phyloP scores from a whole-genome alignment of 2,888 invertebrate species.

The Drosophila recens region DNA sequence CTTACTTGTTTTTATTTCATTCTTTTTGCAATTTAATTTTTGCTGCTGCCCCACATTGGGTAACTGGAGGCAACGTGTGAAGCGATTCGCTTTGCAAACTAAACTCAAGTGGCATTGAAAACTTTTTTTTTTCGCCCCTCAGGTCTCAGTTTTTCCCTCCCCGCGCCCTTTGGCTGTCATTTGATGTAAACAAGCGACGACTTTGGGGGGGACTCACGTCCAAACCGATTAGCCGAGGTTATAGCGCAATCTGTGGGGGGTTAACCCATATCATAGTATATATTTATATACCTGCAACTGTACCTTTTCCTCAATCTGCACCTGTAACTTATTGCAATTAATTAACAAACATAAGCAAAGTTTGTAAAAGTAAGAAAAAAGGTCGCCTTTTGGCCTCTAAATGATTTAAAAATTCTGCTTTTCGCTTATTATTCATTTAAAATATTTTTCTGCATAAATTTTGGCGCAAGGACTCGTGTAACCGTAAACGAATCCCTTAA shows the following conservation, averaged over 20 bases:
- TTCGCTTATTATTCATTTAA: slow-evolving; percentile 59
- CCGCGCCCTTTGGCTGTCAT: slow-evolving; percentile 16
- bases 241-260: background rate
- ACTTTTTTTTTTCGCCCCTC: slow-evolving; percentile 21
- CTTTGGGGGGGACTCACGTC: slow-evolving; percentile 26
- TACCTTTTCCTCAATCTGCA: slow-evolving; percentile 1
- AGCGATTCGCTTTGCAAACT: slow-evolving; percentile 47
- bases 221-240: slow-evolving; percentile 43
- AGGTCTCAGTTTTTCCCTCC: background rate
- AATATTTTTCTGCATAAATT: slow-evolving; percentile 52
- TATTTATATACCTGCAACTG: background rate
- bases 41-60: slow-evolving; percentile 33
- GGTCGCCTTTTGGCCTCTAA: slow-evolving; percentile 27
- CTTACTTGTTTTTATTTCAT: slow-evolving; percentile 1
- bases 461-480: slow-evolving; percentile 26
- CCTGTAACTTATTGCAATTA: slow-evolving; percentile 62
- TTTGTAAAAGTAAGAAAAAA: slow-evolving; percentile 26
- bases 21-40: slow-evolving; percentile 13
- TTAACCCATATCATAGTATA: background rate
- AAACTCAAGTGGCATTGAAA: slow-evolving; percentile 65
- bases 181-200: slow-evolving; percentile 51
- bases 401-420: slow-evolving; percentile 35
- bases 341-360: slow-evolving; percentile 57
- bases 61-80: slow-evolving; percentile 31
- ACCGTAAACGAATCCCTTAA: background rate